Conservation (phyloP, 2,113 vertebrate species). For the Passer domesticus region DNA sequence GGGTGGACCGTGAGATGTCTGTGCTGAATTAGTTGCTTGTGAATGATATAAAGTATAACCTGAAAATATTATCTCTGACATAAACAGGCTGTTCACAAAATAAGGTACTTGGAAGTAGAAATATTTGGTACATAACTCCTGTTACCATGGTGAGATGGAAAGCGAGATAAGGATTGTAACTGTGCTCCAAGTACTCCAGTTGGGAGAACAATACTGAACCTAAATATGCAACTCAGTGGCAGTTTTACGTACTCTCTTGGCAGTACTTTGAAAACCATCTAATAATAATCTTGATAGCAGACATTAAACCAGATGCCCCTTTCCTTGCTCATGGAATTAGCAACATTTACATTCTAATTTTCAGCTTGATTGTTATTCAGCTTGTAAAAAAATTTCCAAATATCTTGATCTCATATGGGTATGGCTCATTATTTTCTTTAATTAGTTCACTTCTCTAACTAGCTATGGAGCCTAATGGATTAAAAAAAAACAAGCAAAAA, state of each 20-base stretch:
- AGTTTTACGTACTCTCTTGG: not conserved
- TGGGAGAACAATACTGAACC: not conserved
- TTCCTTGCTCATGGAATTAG: not conserved
- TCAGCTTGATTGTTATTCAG: not conserved
- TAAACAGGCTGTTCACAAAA: not conserved
- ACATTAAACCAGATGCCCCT: not conserved
- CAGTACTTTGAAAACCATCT: not conserved
- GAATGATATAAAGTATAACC: not conserved
- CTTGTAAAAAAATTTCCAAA: not conserved
- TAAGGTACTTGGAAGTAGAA: not conserved
- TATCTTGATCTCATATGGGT: not conserved
- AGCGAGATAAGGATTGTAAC: not conserved
- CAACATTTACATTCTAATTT: not conserved
- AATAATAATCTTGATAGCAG: not conserved
- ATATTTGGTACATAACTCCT: not conserved
- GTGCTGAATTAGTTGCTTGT: not conserved
- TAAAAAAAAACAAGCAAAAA: not conserved
- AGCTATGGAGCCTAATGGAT: not conserved
- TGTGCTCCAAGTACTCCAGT: not conserved
- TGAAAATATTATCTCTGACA: not conserved
- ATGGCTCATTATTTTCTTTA: not conserved
- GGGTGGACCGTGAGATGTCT: not conserved
- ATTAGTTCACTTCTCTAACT: not conserved
- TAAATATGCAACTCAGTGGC: not conserved
- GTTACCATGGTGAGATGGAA: not conserved